Base-by-base conservation (phyloP, 2,797 vertebrate genomes). In the Moxostoma hubbsi region DNA sequence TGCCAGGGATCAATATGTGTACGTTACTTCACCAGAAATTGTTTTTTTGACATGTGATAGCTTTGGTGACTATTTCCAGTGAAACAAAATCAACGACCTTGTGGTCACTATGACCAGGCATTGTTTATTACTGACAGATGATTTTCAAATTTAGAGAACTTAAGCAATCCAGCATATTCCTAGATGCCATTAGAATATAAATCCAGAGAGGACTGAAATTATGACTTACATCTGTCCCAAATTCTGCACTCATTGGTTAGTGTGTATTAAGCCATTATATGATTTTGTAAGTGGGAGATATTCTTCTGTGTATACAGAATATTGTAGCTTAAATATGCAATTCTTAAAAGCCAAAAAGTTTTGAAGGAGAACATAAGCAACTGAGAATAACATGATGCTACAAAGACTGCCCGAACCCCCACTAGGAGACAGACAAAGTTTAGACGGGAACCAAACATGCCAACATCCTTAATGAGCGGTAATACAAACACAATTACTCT, bases 241-340 rank as follows among this genome's bases (percentile, higher is more conserved):
- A 68, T 11, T 8, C 24, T 45, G 59, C 59, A 62, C 59, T n/a
- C 59, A 11, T 9, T 63, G 5, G 5, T 62, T 62, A 10, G 18
- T 61, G 47, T 51, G 65, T 43, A 43, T 69, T 68, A 61, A 70
- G 57, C 49, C 75, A 47, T 47, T 36, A 54, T 7, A 15, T 61
- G 7, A 62, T 72, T 46, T 51, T 12, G 13, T 24, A 58, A 49
- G 43, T 47, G 9, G 47, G 66, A 8, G 15, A 16, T 64, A 55
- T 58, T 78, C 54, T 70, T 66, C 47, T 16, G 54, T 12, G 79
- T 7, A 5, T 36, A 36, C 16, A 77, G 78, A 87, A 72, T 73
- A 84, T 66, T 71, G 65, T 67, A 86, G 85, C 69, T 87, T 55
- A 85, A 76, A 89, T 87, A 89, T 90, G 86, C 86, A 89, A 88